A percentile compares a stretch with the other conserved stretches of the same genome.
These are phyloP conservation scores for Ictalurus furcatus DNA, from an alignment of 2,113 vertebrate genomes.

Conservation along the genomic window DNA sequence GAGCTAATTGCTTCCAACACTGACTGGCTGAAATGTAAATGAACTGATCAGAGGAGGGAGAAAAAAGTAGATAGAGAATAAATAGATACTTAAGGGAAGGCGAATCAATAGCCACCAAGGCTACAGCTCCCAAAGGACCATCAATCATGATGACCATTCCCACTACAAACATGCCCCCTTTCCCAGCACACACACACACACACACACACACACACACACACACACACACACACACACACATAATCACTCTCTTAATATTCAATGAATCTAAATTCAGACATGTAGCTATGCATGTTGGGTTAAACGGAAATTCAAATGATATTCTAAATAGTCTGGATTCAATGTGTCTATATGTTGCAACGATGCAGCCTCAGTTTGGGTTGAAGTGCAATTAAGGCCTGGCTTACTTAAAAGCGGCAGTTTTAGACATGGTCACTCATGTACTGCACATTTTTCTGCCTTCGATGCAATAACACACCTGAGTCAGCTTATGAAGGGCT, in stretches of 20 bases:
- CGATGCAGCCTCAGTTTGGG: background rate
- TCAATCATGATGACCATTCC: conserved; percentile 44
- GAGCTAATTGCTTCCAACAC: conserved; percentile 76
- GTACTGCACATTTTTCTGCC: conserved; percentile 14
- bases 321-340: background rate
- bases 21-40: conserved; percentile 78
- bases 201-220: conserved; percentile 32
- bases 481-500: conserved; percentile 22
- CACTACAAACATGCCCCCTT: conserved; percentile 5
- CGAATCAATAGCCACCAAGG: conserved; percentile 70
- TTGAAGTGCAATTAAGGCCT: background rate
- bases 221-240: conserved; percentile 32
- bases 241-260: conserved; percentile 47
- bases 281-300: background rate
- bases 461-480: background rate
- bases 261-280: conserved; percentile 42
- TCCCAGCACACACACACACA: conserved; percentile 31
- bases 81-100: conserved; percentile 68
- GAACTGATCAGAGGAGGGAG: conserved; percentile 67
- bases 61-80: conserved; percentile 68
- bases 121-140: conserved; percentile 51
- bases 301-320: background rate
- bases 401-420: background rate
- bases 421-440: conserved; percentile 3
- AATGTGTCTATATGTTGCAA: background rate